Evolutionary conservation across 2,797 vertebrate genomes (phyloP).

Genomic region (Adrianichthys oophorus): DNA sequence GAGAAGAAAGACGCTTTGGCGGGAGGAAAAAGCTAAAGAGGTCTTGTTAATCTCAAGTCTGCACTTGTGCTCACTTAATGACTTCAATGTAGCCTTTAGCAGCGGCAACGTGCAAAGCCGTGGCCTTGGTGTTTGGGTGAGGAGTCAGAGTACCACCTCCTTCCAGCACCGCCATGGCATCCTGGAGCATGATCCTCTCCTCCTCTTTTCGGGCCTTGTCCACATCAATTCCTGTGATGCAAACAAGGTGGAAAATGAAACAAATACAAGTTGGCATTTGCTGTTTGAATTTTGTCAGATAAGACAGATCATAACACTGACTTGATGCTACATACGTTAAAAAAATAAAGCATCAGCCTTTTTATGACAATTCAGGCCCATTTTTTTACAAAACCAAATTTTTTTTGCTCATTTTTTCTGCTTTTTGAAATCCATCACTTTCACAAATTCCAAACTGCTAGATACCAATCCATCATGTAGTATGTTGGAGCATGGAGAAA

Average conservation of each 20-base stretch:
- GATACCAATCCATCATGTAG: too few relatives aligned
- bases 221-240: constrained; percentile 79
- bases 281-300: too few relatives aligned
- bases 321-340: too few relatives aligned
- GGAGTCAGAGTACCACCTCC: constrained; percentile 73
- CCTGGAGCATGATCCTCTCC: constrained; percentile 84
- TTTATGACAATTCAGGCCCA: too few relatives aligned
- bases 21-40: constrained; percentile 12
- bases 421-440: too few relatives aligned
- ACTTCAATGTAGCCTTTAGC: constrained; percentile 88
- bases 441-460: too few relatives aligned
- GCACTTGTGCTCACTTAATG: constrained; percentile 77
- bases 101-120: constrained; percentile 82
- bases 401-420: too few relatives aligned
- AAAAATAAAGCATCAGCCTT: too few relatives aligned
- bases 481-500: too few relatives aligned
- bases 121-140: constrained; percentile 84
- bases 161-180: constrained; percentile 72
- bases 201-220: constrained; percentile 81
- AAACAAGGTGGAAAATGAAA: not conserved
- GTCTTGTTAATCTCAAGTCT: not conserved
- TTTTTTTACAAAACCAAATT: too few relatives aligned
- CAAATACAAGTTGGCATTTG: too few relatives aligned
- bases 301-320: too few relatives aligned
- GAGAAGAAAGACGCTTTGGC: not conserved